phyloP scores from a whole-genome alignment of 2,113 vertebrate species.

The Nerophis lumbriciformis region DNA sequence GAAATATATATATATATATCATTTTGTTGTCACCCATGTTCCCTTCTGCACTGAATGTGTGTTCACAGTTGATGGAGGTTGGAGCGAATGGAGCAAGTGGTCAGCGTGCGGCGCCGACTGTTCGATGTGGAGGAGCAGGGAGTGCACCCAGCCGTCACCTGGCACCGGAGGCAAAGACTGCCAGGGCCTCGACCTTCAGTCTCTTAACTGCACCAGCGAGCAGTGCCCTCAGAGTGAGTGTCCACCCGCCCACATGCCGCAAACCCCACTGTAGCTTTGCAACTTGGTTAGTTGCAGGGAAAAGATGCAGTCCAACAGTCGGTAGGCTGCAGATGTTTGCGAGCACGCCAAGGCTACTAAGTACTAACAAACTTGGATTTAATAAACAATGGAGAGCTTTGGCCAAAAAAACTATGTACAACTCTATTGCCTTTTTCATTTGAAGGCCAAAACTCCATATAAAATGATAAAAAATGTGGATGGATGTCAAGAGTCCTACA shows the following conservation, averaged over 20 bases:
- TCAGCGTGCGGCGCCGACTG: conserved; percentile 88
- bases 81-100: conserved; percentile 97
- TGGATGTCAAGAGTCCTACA: background rate
- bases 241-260: conserved; percentile 15
- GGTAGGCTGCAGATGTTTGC: background rate
- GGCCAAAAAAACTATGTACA: background rate
- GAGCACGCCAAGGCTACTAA: conserved; percentile 5
- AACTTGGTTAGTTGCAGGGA: conserved; percentile 2
- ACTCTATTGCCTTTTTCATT: background rate
- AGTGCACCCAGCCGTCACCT: conserved; percentile 88
- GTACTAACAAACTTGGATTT: background rate
- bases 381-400: background rate
- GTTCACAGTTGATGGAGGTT: conserved; percentile 86
- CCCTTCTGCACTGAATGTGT: conserved; percentile 5
- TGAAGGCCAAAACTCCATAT: background rate
- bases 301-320: conserved; percentile 5
- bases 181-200: conserved; percentile 85
- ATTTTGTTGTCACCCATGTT: conserved; percentile 1
- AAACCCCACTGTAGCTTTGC: conserved; percentile 11
- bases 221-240: conserved; percentile 94
- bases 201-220: conserved; percentile 91
- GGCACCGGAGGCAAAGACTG: conserved; percentile 92
- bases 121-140: conserved; percentile 91
- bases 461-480: background rate
- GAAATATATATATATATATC: background rate